Percentiles rank a stretch among this genome's conserved stretches.
Evolutionary conservation across 2,888 invertebrate species (phyloP).

Genomic region (Zygothrica quintamaculata): DNA sequence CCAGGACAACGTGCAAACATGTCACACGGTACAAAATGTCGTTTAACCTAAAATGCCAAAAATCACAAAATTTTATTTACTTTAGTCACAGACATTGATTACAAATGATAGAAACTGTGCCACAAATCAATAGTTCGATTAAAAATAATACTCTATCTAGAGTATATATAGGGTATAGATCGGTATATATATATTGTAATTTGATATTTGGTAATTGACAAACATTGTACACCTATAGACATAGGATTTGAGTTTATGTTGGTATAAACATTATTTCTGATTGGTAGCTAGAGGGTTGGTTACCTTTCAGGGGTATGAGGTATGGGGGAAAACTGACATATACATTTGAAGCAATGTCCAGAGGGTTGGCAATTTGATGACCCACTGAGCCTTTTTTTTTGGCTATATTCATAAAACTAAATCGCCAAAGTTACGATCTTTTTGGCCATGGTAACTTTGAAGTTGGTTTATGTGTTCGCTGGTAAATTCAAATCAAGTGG

Average conservation of each 20-base stretch:
- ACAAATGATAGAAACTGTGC: constrained; percentile 21
- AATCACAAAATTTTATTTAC: constrained; percentile 67
- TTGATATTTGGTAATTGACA: constrained; percentile 28
- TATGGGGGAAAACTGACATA: constrained; percentile 50
- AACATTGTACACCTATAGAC: constrained; percentile 58
- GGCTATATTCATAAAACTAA: constrained; percentile 61
- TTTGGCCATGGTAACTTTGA: constrained; percentile 13
- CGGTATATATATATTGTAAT: neutral
- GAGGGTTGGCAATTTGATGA: constrained; percentile 39
- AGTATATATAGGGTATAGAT: neutral
- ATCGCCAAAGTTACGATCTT: constrained; percentile 48
- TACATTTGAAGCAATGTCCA: constrained; percentile 62
- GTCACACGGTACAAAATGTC: constrained; percentile 80
- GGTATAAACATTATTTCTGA: constrained; percentile 39
- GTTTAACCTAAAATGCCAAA: constrained; percentile 75
- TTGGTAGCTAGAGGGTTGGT: constrained; percentile 14
- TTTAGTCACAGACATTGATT: constrained; percentile 51
- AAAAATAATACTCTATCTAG: neutral
- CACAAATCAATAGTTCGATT: constrained; percentile 6
- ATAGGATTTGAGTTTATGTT: constrained; percentile 37
- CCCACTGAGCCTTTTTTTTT: constrained; percentile 64
- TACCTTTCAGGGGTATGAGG: constrained; percentile 35
- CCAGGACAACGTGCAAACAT: constrained; percentile 71
- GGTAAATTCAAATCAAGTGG: constrained; percentile 68
- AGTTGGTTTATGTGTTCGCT: constrained; percentile 60